Percentiles rank a stretch among this genome's conserved stretches.
Conservation (phyloP, 2,797 vertebrate genomes). For the Antrozous pallidus region DNA sequence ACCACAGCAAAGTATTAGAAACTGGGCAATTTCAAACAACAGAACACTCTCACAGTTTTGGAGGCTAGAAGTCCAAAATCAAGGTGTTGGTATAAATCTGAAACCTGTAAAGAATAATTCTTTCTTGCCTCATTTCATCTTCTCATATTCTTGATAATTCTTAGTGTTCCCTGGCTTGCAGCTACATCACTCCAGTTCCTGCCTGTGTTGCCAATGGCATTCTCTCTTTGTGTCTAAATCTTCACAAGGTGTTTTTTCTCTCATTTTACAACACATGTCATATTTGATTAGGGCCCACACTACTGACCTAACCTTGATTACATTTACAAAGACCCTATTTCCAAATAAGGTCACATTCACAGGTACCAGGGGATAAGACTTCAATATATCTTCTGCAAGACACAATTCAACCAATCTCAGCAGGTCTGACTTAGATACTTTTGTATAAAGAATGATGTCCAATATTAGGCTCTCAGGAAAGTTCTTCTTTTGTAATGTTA, state of each 20-base stretch:
- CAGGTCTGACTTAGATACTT: background rate
- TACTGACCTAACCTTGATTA: background rate
- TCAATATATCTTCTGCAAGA: background rate
- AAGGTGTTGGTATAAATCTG: background rate
- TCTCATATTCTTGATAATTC: background rate
- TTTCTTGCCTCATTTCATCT: background rate
- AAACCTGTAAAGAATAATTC: background rate
- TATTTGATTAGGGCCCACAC: background rate
- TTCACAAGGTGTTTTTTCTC: background rate
- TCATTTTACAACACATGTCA: background rate
- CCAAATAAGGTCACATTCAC: background rate
- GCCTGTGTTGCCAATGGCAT: background rate
- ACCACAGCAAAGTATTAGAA: background rate
- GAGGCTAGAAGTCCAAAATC: background rate
- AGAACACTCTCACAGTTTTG: background rate
- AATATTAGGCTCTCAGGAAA: background rate
- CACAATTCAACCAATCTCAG: background rate
- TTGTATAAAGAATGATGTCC: background rate
- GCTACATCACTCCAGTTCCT: too few species aligned
- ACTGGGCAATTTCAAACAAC: background rate
- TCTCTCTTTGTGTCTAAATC: background rate
- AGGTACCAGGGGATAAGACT: background rate
- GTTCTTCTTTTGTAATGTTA: background rate
- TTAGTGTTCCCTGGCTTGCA: background rate
- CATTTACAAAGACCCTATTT: background rate